These are phyloP conservation scores for Cetonia aurata DNA, from an alignment of 2,888 invertebrate genomes.

Conservation along the genomic window DNA sequence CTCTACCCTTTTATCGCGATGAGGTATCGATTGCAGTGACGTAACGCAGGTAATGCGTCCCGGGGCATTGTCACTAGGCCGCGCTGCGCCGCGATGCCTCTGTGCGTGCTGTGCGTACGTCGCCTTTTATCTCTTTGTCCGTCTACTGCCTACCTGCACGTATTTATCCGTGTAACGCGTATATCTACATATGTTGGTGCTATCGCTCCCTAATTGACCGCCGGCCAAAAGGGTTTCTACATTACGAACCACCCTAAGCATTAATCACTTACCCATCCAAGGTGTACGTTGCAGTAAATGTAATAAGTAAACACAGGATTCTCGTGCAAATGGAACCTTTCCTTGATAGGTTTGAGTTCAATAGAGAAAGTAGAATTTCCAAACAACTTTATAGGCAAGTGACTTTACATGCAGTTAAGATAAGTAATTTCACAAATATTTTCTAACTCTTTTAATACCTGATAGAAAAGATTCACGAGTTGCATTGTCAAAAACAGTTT, in stretches of 20 bases:
- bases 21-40: constrained; percentile 64
- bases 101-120: constrained; percentile 42
- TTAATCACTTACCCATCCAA: constrained; percentile 16
- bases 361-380: no score
- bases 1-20: constrained; percentile 64
- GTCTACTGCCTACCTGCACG: not conserved
- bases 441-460: no score
- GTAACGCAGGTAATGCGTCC: constrained; percentile 61
- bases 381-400: no score
- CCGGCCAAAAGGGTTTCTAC: constrained; percentile 26
- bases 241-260: constrained; percentile 1
- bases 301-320: no score
- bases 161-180: constrained; percentile 3
- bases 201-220: constrained; percentile 33
- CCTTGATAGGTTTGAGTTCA: no score
- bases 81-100: constrained; percentile 42
- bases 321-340: no score
- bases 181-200: constrained; percentile 5
- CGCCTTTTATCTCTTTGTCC: constrained; percentile 8
- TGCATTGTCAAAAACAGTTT: no score
- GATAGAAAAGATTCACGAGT: no score
- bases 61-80: constrained; percentile 58
- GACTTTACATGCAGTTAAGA: no score
- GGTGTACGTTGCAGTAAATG: no score
- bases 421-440: no score